Evolutionary conservation across 2,113 vertebrate species (phyloP), one percentile per base, ranked within the genome.

Genomic region (Argyrosomus japonicus): DNA sequence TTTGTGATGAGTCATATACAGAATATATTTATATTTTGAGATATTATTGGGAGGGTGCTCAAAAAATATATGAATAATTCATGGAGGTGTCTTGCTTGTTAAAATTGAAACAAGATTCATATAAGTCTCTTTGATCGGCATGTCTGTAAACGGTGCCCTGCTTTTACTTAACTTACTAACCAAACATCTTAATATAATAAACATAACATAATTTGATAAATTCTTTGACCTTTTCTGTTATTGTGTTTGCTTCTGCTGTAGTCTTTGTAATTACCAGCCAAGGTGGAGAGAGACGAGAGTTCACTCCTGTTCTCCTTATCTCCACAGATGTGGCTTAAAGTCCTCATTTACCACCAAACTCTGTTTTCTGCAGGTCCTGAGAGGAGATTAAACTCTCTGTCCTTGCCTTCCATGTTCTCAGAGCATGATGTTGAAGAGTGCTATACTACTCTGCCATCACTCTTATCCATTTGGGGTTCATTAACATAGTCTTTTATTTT

Each of bases 381-480:
- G 25, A n/a, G n/a, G 10, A 6, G 43, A 27, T 45, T 40, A 13
- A 48, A 71, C 21, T 67, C 23, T 69, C 62, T 29, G 23, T 23
- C 51, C 58, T 71, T 61, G 36, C 40, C 57, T 63, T 60, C 23
- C 54, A 53, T 48, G 13, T 62, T 29, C 10, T 60, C 27, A 3
- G 14, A 14, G 11, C 68, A 57, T 5, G 32, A 32, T 65, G 63
- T 40, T 57, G 54, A 19, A 25, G 64, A 69, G 43, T 75, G 2
- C 67, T 58, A 3, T 18, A 1, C 48, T 19, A 13, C 62, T 65
- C n/a, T 14, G 50, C 68, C 54, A n/a, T 53, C n/a, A n/a, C n/a
- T n/a, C 81, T 65, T 23, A 57, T 64, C 32, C 63, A 70, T 43
- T 50, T 73, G 67, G 78, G 72, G 56, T 51, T 69, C 25, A 65